Conservation (phyloP, 35 echinoderm and acorn worm genomes). For the Lytechinus variegatus region DNA sequence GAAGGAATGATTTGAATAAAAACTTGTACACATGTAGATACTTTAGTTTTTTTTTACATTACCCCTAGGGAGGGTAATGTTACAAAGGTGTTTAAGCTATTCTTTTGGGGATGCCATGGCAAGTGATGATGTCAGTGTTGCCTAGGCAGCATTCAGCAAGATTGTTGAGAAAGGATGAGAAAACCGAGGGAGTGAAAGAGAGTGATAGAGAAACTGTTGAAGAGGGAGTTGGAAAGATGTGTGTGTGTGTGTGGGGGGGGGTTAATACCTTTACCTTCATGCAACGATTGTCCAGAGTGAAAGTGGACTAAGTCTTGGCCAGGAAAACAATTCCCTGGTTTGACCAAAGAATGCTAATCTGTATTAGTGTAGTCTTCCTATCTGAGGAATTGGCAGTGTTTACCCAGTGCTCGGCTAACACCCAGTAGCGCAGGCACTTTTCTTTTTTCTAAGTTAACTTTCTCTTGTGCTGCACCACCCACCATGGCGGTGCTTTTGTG, state of each 20-base stretch:
- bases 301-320: neutral
- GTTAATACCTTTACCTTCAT: neutral
- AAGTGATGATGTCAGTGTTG: conserved; percentile 2
- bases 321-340: too few relatives aligned
- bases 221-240: neutral
- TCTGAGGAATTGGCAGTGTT: neutral
- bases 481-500: conserved; percentile 63
- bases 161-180: neutral
- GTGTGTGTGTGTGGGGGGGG: too few relatives aligned
- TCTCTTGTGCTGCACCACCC: conserved; percentile 50
- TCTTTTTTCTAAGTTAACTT: neutral
- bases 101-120: neutral
- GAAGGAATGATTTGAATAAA: neutral
- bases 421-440: conserved; percentile 24
- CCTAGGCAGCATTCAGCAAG: neutral
- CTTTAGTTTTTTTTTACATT: neutral
- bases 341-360: conserved; percentile 50
- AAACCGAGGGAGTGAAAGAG: neutral
- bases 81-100: neutral
- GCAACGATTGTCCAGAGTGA: neutral
- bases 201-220: neutral
- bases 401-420: conserved; percentile 36
- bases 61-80: neutral
- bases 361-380: conserved; percentile 27
- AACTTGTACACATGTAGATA: neutral